A percentile compares a stretch with the other conserved stretches of the same genome.
phyloP scores from a whole-genome alignment of 2,888 invertebrate genomes.

The Ectemnius cavifrons region DNA sequence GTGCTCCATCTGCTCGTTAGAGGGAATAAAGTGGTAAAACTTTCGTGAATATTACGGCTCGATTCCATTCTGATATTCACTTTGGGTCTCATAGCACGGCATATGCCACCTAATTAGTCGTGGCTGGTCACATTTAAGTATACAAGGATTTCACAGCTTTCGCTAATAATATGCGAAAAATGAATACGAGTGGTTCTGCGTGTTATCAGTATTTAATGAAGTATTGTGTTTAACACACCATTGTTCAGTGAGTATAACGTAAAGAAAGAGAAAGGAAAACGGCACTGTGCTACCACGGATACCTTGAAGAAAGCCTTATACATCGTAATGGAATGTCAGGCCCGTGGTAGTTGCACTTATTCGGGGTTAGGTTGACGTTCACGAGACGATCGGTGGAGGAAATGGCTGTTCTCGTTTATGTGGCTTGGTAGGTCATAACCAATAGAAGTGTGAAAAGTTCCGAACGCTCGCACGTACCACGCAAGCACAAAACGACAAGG shows the following conservation, averaged over 20 bases:
- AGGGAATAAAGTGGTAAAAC: too few relatives aligned
- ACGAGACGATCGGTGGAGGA: constrained; percentile 30
- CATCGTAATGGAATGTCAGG: constrained; percentile 54
- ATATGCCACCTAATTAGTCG: constrained; percentile 12
- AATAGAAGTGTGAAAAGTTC: constrained; percentile 6
- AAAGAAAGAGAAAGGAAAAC: constrained; percentile 46
- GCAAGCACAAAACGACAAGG: constrained; percentile 28
- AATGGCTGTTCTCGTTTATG: constrained; percentile 22
- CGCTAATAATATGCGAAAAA: too few relatives aligned
- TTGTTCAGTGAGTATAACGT: constrained; percentile 16
- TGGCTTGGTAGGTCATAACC: constrained; percentile 7
- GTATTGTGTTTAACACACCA: not conserved
- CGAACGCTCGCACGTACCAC: not conserved
- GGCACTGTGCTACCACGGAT: constrained; percentile 47
- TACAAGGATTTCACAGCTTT: not conserved
- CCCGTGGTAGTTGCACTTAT: constrained; percentile 49
- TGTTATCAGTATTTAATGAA: not conserved
- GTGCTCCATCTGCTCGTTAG: too few relatives aligned
- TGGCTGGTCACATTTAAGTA: not conserved
- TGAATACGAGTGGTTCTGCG: too few relatives aligned
- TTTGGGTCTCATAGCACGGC: not conserved
- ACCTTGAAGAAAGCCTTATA: constrained; percentile 52
- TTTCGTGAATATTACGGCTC: too few relatives aligned
- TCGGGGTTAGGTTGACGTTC: constrained; percentile 63
- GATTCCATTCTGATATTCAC: too few relatives aligned